Base-by-base conservation (phyloP, 2,888 invertebrate genomes). In the Cylloceria caligata region DNA sequence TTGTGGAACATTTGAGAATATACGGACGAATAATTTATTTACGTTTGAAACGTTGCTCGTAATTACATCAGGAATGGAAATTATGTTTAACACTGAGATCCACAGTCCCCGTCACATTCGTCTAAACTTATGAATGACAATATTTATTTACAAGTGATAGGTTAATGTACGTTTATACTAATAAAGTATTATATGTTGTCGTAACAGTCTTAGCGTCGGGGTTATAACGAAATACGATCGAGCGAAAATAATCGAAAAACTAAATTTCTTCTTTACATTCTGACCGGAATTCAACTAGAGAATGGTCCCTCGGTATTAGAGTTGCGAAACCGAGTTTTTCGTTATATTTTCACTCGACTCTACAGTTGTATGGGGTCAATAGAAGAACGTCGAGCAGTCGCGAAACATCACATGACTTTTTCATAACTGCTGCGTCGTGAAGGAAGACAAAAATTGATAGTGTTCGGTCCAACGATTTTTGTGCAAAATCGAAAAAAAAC, bases 21-120 rank as follows among this genome's bases (percentile, higher is more conserved):
- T 88, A 89, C 88, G 88, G 89, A 89, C 87, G 89, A 88, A 85
- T 88, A 88, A 84, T 89, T 89, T 88, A 88, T 89, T 89, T 85
- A 88, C 87, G 86, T 87, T 87, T 88, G 86, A 85, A 87, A 89
- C 83, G 85, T 86, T 85, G 80, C 45, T 88, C 82, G 86, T 86
- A 85, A 83, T 79, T 89, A 89, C 88, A 89, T 80, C 86, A 86
- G 84, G 88, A 85, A 86, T 88, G 86, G 88, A 88, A 88, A 87
- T 87, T 88, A 88, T 88, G 84, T 84, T 88, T 79, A 78, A 81
- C 84, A 84, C 52, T 65, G 55, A 80, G 49, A 75, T 19, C 42
- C 60, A 49, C 57, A 49, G 52, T 60, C 30, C 82, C 84, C 86
- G 86, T 86, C 85, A 85, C 83, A 87, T 73, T 88, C 79, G 82